Evolutionary conservation across 2,888 invertebrate species (phyloP).

Genomic region (Baronia brevicornis): DNA sequence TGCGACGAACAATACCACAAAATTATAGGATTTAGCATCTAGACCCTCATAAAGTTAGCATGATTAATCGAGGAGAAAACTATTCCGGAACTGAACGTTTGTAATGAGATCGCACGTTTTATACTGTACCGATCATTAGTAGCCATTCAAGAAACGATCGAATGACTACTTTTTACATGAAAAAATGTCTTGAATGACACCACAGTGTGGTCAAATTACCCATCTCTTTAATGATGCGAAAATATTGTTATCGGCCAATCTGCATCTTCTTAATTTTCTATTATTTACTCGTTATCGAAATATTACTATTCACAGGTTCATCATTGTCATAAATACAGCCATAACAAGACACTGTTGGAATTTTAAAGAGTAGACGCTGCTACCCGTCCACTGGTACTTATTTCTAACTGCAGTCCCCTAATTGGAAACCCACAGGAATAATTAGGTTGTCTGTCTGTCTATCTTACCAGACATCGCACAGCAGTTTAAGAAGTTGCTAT

Average conservation of each 20-base stretch:
- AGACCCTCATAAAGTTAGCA: constrained; percentile 60
- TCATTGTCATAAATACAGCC: no score
- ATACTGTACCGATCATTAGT: constrained; percentile 44
- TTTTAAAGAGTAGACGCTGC: no score
- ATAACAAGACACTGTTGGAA: no score
- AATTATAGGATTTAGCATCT: constrained; percentile 64
- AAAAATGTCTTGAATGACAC: constrained; percentile 37
- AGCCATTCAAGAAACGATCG: constrained; percentile 47
- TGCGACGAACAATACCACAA: constrained; percentile 56
- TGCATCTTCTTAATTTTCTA: no score
- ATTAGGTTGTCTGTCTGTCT: no score
- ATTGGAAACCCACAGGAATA: no score
- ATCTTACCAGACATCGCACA: no score
- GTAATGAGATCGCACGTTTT: constrained; percentile 56
- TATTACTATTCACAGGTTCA: no score
- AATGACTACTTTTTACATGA: constrained; percentile 38
- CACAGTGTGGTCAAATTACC: constrained; percentile 45
- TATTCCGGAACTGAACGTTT: constrained; percentile 49
- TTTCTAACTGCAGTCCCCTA: no score
- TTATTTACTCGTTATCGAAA: no score
- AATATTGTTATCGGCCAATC: constrained; percentile 3
- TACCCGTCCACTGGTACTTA: no score
- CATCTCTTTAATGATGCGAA: constrained; percentile 37
- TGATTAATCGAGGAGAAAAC: constrained; percentile 69
- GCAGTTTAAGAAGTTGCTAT: no score